Conservation (phyloP, 1,140 invertebrate genomes). For the Drosophila albomicans region DNA sequence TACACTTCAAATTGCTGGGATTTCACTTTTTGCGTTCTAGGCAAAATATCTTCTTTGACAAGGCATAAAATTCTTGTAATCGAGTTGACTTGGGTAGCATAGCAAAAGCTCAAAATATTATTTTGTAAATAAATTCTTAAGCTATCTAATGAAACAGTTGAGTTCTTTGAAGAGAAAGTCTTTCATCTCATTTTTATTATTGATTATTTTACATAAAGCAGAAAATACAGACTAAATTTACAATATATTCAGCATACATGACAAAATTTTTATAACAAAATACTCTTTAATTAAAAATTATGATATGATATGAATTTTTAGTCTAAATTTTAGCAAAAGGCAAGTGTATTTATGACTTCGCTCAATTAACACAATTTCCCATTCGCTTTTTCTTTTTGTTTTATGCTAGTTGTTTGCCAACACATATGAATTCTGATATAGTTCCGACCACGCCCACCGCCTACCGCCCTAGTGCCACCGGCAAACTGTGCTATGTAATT, state of each 20-base stretch:
- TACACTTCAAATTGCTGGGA: neutral
- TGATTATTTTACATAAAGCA: too few relatives aligned
- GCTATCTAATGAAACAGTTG: too few relatives aligned
- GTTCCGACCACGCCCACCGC: conserved; percentile 7
- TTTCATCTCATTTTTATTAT: too few relatives aligned
- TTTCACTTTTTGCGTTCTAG: neutral
- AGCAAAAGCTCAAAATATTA: too few relatives aligned
- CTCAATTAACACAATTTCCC: conserved; percentile 3
- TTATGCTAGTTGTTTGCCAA: conserved; percentile 8
- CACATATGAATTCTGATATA: conserved; percentile 31
- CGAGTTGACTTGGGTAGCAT: too few relatives aligned
- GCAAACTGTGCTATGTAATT: conserved; percentile 65
- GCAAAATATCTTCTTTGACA: neutral
- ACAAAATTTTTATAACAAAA: too few relatives aligned
- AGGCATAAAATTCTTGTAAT: too few relatives aligned
- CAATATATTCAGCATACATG: too few relatives aligned
- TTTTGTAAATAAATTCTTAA: too few relatives aligned
- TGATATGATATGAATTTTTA: too few relatives aligned
- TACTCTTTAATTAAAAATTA: neutral
- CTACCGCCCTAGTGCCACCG: neutral
- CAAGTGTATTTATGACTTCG: conserved; percentile 2
- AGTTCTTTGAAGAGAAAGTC: too few relatives aligned
- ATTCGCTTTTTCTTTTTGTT: neutral
- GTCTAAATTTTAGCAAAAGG: neutral
- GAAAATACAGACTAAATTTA: too few relatives aligned